phyloP scores from a whole-genome alignment of 2,113 vertebrate genomes.

The Furnarius figulus region DNA sequence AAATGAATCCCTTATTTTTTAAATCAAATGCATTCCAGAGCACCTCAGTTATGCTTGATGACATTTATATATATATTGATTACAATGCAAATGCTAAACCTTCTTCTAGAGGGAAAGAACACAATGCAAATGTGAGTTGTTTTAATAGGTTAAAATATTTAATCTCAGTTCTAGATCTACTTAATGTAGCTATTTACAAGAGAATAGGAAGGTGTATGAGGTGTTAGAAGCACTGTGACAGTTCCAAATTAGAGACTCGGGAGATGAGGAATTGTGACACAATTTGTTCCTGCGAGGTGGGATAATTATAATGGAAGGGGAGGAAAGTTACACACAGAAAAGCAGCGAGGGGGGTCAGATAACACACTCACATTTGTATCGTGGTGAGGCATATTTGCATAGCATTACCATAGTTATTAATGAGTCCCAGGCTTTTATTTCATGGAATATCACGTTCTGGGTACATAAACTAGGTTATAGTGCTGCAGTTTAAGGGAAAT shows the following conservation, averaged over 20 bases:
- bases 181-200: conserved; percentile 19
- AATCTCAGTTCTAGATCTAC: not conserved
- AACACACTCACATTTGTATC: not conserved
- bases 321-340: not conserved
- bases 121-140: not conserved
- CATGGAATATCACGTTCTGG: not conserved
- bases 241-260: not conserved
- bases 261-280: conserved; percentile 11
- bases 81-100: not conserved
- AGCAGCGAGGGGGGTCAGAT: not conserved
- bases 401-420: conserved; percentile 6
- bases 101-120: not conserved
- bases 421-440: not conserved
- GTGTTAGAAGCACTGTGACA: not conserved
- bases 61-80: not conserved
- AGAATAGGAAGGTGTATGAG: not conserved
- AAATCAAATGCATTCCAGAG: not conserved
- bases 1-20: not conserved
- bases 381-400: not conserved
- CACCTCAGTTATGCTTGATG: not conserved
- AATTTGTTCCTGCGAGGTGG: conserved; percentile 6
- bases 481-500: not conserved
- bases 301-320: conserved; percentile 22
- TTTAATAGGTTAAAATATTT: not conserved
- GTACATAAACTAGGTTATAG: not conserved